These are phyloP conservation scores for Nomada ferruginata DNA, from an alignment of 2,888 invertebrate species.

Conservation along the genomic window DNA sequence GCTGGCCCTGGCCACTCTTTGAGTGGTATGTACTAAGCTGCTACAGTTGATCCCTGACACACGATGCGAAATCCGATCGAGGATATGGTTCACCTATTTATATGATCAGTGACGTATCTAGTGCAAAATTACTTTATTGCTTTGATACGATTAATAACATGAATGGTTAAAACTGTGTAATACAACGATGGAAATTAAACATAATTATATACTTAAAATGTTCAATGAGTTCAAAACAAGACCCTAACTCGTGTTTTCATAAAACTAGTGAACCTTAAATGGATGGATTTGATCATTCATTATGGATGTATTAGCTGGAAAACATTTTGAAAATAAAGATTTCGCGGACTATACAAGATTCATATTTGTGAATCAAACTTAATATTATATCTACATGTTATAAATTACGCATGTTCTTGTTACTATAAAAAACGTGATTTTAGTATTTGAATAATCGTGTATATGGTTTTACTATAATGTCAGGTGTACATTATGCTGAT, in stretches of 20 bases:
- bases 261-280: background rate
- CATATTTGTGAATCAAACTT: too few species aligned
- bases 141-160: background rate
- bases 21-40: slow-evolving; percentile 75
- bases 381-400: too few species aligned
- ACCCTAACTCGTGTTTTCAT: background rate
- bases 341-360: too few species aligned
- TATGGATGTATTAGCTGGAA: too few species aligned
- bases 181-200: background rate
- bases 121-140: slow-evolving; percentile 3
- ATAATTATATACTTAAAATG: background rate
- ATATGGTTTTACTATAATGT: too few species aligned
- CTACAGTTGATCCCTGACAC: slow-evolving; percentile 72
- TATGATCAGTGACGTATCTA: slow-evolving; percentile 44
- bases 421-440: too few species aligned
- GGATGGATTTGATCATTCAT: too few species aligned
- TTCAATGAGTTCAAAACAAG: background rate
- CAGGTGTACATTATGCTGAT: too few species aligned
- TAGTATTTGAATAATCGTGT: too few species aligned
- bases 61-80: slow-evolving; percentile 71
- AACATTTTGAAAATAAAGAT: too few species aligned
- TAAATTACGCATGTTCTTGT: too few species aligned
- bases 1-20: slow-evolving; percentile 75
- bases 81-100: slow-evolving; percentile 61
- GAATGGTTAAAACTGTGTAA: background rate